A percentile compares a stretch with the other conserved stretches of the same genome.
phyloP scores from a whole-genome alignment of 1,140 invertebrate species.

The Bombus huntii region DNA sequence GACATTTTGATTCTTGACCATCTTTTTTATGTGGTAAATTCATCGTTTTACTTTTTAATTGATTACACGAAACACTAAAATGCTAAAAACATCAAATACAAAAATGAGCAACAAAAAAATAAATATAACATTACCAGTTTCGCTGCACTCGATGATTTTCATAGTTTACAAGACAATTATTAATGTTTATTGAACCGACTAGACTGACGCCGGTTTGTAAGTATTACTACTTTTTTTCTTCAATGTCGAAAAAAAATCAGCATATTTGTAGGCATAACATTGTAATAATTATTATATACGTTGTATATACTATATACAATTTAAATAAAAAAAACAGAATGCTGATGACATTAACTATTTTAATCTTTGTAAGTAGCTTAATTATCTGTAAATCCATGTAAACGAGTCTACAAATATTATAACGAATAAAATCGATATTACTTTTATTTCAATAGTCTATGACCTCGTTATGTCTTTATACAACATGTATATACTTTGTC shows the following conservation, averaged over 20 bases:
- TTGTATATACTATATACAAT: slow-evolving; percentile 66
- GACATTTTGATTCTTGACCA: neutral
- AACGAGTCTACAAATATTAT: slow-evolving; percentile 72
- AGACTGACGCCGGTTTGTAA: neutral
- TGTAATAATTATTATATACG: slow-evolving; percentile 62
- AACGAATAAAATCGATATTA: slow-evolving; percentile 78
- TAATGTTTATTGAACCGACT: slow-evolving; percentile 54
- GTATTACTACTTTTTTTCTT: slow-evolving; percentile 33
- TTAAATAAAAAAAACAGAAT: slow-evolving; percentile 65
- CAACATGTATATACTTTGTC: neutral
- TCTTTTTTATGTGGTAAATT: slow-evolving; percentile 1
- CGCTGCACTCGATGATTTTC: slow-evolving; percentile 43
- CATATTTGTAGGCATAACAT: slow-evolving; percentile 57
- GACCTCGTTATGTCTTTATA: neutral
- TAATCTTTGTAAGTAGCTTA: slow-evolving; percentile 75
- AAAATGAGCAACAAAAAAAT: neutral
- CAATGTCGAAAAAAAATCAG: slow-evolving; percentile 33
- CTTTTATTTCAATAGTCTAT: slow-evolving; percentile 70
- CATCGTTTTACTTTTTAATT: neutral
- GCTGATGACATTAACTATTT: slow-evolving; percentile 73
- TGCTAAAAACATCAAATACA: no score
- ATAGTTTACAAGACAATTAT: slow-evolving; percentile 62
- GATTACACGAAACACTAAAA: neutral
- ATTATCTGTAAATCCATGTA: slow-evolving; percentile 81
- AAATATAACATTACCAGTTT: neutral